A percentile compares a stretch with the other conserved stretches of the same genome.
These are phyloP conservation scores for Irena cyanogastra DNA, from an alignment of 2,113 vertebrate genomes.

Conservation along the genomic window DNA sequence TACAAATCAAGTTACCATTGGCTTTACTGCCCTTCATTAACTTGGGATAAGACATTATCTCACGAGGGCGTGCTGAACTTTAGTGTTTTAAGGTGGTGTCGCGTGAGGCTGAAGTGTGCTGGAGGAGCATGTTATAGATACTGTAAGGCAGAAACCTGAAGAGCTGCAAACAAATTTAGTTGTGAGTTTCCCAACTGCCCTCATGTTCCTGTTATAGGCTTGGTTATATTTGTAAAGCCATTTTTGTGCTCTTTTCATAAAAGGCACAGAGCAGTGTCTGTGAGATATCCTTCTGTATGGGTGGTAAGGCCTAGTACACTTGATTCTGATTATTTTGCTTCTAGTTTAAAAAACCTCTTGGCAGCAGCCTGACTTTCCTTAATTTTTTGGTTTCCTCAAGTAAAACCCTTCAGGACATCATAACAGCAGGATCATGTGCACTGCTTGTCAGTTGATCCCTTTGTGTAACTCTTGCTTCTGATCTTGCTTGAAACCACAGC, in stretches of 20 bases:
- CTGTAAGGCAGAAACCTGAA: background rate
- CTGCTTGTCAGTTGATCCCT: background rate
- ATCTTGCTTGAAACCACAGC: background rate
- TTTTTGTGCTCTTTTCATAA: background rate
- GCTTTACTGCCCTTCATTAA: background rate
- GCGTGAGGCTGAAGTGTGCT: background rate
- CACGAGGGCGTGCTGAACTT: background rate
- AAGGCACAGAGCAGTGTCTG: background rate
- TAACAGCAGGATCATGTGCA: background rate
- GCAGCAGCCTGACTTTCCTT: background rate
- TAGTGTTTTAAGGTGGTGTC: background rate
- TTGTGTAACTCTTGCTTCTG: background rate
- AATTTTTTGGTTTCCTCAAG: background rate
- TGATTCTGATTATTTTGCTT: background rate
- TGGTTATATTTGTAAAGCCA: background rate
- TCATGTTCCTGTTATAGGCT: background rate
- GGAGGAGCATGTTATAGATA: background rate
- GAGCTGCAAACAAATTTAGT: background rate
- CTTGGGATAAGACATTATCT: background rate
- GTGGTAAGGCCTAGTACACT: background rate
- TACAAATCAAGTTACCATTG: background rate
- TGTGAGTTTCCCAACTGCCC: background rate
- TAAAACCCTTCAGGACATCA: background rate
- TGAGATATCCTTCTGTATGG: background rate
- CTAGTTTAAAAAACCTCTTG: background rate